Percentiles rank a stretch among this genome's conserved stretches.
phyloP scores from a whole-genome alignment of 1,140 invertebrate genomes.

The Latrodectus geometricus region DNA sequence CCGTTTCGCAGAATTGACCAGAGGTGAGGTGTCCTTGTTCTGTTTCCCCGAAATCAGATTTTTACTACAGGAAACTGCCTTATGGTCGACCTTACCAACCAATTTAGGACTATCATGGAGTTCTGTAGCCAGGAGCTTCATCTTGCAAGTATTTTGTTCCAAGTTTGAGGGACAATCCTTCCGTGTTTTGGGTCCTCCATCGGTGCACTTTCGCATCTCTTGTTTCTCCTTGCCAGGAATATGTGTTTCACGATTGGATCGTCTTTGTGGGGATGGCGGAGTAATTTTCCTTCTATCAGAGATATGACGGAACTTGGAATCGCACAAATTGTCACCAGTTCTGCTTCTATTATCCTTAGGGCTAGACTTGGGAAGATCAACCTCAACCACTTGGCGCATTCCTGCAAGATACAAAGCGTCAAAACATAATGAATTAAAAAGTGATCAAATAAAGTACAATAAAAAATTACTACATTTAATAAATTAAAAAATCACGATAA shows the following conservation, averaged over 20 bases:
- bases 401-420: no score
- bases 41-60: neutral
- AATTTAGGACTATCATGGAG: no score
- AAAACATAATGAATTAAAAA: no score
- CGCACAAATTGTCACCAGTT: neutral
- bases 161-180: neutral
- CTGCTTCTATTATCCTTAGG: constrained; percentile 26
- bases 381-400: neutral
- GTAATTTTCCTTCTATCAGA: constrained; percentile 22
- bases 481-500: no score
- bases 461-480: no score
- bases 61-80: neutral
- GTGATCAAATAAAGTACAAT: no score
- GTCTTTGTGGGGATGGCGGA: constrained; percentile 35
- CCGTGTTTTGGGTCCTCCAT: neutral
- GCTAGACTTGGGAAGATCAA: neutral
- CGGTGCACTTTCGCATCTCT: neutral
- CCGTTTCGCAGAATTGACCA: neutral
- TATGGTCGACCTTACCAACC: no score
- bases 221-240: constrained; percentile 8
- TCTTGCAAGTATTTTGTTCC: no score
- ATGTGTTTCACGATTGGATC: neutral
- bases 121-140: no score
- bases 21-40: neutral
- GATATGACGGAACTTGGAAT: constrained; percentile 13